Percentiles rank a stretch among this genome's conserved stretches.
phyloP scores from a whole-genome alignment of 2,888 invertebrate genomes.

The Trisateles emortualis region DNA sequence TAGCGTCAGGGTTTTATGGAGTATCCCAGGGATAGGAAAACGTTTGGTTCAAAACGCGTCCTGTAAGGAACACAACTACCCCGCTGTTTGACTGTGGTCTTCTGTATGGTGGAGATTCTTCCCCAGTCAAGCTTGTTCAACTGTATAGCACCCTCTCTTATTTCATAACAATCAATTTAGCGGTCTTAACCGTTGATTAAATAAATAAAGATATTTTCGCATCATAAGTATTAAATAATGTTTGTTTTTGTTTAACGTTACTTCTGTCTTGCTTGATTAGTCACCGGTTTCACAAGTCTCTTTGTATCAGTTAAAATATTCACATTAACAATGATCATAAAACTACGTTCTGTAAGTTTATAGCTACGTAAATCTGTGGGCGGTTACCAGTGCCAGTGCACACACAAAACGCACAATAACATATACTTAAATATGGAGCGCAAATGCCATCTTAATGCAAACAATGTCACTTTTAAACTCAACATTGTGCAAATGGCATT shows the following conservation, averaged over 20 bases:
- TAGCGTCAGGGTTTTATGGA: too few species aligned
- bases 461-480: constrained; percentile 59
- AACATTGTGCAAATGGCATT: constrained; percentile 56
- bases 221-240: background rate
- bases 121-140: too few species aligned
- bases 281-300: constrained; percentile 16
- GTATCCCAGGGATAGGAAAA: too few species aligned
- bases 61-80: too few species aligned
- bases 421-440: constrained; percentile 69
- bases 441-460: constrained; percentile 63
- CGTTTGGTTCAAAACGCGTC: too few species aligned
- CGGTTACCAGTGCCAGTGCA: constrained; percentile 64
- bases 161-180: too few species aligned
- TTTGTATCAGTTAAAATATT: constrained; percentile 28
- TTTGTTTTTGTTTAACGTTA: background rate
- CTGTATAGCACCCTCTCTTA: too few species aligned
- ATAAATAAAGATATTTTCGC: too few species aligned
- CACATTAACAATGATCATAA: constrained; percentile 33
- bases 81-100: too few species aligned
- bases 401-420: constrained; percentile 56
- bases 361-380: constrained; percentile 51
- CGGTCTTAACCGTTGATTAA: too few species aligned
- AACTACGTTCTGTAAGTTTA: constrained; percentile 42
- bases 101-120: too few species aligned
- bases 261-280: background rate